Percentiles rank a stretch among this genome's conserved stretches.
These are phyloP conservation scores for Goniozus legneri DNA, from an alignment of 1,140 invertebrate species.

Conservation along the genomic window DNA sequence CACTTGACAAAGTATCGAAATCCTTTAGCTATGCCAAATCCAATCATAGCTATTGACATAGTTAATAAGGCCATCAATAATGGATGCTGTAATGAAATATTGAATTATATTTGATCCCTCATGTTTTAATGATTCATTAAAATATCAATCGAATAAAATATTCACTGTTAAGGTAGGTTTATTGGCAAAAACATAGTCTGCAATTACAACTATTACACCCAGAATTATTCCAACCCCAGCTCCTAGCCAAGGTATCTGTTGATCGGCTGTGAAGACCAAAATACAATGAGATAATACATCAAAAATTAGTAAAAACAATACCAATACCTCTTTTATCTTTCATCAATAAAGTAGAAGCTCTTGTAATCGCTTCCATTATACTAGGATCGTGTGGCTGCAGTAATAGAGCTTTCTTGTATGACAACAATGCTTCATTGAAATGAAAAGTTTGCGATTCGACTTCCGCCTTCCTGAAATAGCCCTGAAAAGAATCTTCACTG, in stretches of 20 bases:
- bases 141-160: too few relatives aligned
- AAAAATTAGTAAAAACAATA: conserved; percentile 1
- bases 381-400: conserved; percentile 68
- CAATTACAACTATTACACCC: conserved; percentile 67
- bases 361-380: conserved; percentile 64
- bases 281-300: conserved; percentile 12
- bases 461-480: conserved; percentile 77
- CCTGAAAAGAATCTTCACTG: conserved; percentile 54
- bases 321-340: conserved; percentile 54
- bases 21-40: conserved; percentile 56
- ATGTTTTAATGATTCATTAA: too few relatives aligned
- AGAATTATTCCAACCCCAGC: conserved; percentile 70
- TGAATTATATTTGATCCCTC: conserved; percentile 4
- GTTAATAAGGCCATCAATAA: conserved; percentile 60
- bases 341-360: conserved; percentile 59
- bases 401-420: conserved; percentile 66
- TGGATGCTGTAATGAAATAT: conserved; percentile 53
- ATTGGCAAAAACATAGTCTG: conserved; percentile 65
- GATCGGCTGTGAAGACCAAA: conserved; percentile 59
- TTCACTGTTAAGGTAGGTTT: conserved; percentile 67
- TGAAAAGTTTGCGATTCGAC: conserved; percentile 69
- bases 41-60: conserved; percentile 59
- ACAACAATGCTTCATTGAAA: conserved; percentile 67
- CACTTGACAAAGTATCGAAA: conserved; percentile 58
- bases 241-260: conserved; percentile 73